Percentiles rank a stretch among this genome's conserved stretches.
Conservation (phyloP, 2,113 vertebrate species). For the Scomber colias region DNA sequence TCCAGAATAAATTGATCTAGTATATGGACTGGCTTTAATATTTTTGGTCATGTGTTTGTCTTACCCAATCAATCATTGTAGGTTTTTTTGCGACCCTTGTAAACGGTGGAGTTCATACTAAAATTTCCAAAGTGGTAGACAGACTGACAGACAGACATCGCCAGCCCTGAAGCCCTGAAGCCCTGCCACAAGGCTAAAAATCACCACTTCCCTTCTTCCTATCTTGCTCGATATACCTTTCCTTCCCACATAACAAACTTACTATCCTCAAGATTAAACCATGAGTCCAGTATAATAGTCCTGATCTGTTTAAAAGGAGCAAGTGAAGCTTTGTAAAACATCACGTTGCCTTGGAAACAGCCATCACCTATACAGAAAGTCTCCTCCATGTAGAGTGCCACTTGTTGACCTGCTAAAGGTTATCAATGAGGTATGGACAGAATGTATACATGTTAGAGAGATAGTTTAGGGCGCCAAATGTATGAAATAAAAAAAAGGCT, state of each 20-base stretch:
- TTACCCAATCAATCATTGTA: too few relatives aligned
- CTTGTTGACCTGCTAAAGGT: constrained; percentile 2
- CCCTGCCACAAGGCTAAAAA: neutral
- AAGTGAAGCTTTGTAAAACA: constrained; percentile 23
- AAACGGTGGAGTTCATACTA: too few relatives aligned
- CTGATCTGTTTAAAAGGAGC: constrained; percentile 49
- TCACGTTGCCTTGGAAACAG: constrained; percentile 36
- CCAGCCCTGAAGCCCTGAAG: too few relatives aligned
- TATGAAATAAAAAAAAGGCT: neutral
- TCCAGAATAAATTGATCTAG: too few relatives aligned
- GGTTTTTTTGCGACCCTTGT: too few relatives aligned
- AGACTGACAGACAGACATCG: too few relatives aligned
- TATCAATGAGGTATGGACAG: neutral
- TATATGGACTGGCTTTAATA: too few relatives aligned
- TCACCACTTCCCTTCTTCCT: neutral
- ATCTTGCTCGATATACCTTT: neutral
- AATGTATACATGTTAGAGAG: neutral
- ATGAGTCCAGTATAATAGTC: constrained; percentile 18
- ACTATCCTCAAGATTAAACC: constrained; percentile 9
- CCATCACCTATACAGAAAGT: neutral
- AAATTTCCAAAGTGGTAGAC: too few relatives aligned
- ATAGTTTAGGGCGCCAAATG: neutral
- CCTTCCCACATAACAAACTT: neutral
- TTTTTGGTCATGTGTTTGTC: too few relatives aligned
- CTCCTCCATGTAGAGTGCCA: neutral